Percentiles rank a stretch among this genome's conserved stretches.
These are phyloP conservation scores for Cryptocephalus primarius DNA, from an alignment of 2,888 invertebrate genomes.

Conservation along the genomic window DNA sequence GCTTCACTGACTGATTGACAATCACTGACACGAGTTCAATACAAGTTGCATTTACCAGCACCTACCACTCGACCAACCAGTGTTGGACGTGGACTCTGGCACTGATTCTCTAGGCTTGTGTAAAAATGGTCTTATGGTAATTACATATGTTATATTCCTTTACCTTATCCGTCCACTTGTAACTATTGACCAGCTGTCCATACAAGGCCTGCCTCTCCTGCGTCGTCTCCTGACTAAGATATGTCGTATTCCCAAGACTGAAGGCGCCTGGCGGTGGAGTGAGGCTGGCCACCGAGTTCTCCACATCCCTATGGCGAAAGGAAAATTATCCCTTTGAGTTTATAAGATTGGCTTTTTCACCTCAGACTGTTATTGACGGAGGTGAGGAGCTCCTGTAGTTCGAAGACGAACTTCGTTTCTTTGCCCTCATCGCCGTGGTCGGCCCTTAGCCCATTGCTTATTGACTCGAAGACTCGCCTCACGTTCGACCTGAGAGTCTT, in stretches of 20 bases:
- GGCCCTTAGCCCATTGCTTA: conserved; percentile 69
- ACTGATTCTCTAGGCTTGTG: too few species aligned
- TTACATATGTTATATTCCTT: not conserved
- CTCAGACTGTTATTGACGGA: conserved; percentile 70
- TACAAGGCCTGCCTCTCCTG: conserved; percentile 83
- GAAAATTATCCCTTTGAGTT: not conserved
- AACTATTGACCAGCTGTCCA: conserved; percentile 76
- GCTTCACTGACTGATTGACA: too few species aligned
- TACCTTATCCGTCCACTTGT: conserved; percentile 89
- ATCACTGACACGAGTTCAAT: too few species aligned
- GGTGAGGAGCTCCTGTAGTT: conserved; percentile 72
- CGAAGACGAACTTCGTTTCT: conserved; percentile 59
- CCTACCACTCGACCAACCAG: not conserved
- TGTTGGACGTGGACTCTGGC: not conserved
- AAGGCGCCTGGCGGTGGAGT: conserved; percentile 73
- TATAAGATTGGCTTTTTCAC: conserved; percentile 30
- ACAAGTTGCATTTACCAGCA: too few species aligned
- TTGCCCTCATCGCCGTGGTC: conserved; percentile 74
- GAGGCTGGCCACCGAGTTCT: conserved; percentile 59
- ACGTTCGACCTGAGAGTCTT: conserved; percentile 73
- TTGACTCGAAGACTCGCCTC: conserved; percentile 71
- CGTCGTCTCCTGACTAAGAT: conserved; percentile 81
- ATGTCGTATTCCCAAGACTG: conserved; percentile 74
- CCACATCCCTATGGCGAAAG: conserved; percentile 57
- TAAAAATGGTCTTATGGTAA: not conserved